Evolutionary conservation across 2,797 vertebrate genomes (phyloP).

Genomic region (Falco peregrinus): DNA sequence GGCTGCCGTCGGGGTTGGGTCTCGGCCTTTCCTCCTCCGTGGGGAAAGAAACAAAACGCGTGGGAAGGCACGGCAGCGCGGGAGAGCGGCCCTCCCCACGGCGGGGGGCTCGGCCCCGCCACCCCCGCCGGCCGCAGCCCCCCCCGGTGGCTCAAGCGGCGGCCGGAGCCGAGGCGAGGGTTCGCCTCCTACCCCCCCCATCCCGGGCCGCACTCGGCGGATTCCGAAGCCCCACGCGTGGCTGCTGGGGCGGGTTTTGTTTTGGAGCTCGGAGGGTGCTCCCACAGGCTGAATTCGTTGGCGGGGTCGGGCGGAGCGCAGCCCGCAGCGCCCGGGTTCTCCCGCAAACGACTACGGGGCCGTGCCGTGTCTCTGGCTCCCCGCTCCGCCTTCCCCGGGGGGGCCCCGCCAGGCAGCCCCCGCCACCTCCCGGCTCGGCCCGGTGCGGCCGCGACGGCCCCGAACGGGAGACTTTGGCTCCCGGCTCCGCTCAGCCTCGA

Average conservation of each 20-base stretch:
- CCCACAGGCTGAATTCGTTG: neutral
- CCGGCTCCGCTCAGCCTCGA: neutral
- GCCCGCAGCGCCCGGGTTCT: neutral
- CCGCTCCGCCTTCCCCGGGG: too few species aligned
- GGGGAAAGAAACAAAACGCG: neutral
- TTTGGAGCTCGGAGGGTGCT: neutral
- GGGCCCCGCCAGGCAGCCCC: neutral
- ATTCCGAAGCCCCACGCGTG: neutral
- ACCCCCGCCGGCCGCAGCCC: rapidly evolving
- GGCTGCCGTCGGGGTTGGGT: neutral
- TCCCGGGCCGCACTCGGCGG: too few species aligned
- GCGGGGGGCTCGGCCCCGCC: neutral
- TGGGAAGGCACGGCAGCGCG: too few species aligned
- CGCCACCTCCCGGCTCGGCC: neutral
- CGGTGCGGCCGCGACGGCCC: neutral
- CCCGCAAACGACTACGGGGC: neutral
- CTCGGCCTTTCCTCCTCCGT: neutral
- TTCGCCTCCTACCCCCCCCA: neutral
- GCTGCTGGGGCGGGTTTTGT: neutral
- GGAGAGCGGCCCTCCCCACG: too few species aligned
- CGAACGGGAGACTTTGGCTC: too few species aligned
- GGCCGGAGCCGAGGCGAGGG: neutral
- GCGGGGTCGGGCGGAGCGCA: neutral
- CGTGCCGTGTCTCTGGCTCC: too few species aligned
- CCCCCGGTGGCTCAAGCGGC: neutral